A percentile compares a stretch with the other conserved stretches of the same genome.
These are phyloP conservation scores for Callithrix jacchus DNA, from an alignment of 2,113 vertebrate genomes.

Conservation along the genomic window DNA sequence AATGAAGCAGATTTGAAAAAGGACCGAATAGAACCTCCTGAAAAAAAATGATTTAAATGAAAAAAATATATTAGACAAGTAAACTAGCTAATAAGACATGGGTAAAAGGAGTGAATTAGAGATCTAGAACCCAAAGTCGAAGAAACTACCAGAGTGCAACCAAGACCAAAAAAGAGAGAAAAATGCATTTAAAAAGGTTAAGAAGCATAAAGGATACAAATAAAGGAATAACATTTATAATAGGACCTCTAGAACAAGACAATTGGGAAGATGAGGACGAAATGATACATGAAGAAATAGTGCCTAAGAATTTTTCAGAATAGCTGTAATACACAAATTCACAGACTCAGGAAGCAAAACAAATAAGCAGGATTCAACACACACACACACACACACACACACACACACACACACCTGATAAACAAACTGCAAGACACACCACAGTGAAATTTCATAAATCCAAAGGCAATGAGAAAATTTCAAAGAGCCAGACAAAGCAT, in stretches of 20 bases:
- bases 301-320: background rate
- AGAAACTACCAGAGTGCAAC: background rate
- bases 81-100: background rate
- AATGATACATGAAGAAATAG: constrained; percentile 8
- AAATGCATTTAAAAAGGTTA: background rate
- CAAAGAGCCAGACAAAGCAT: background rate
- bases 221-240: background rate
- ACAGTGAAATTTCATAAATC: background rate
- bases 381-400: background rate
- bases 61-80: background rate
- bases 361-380: background rate
- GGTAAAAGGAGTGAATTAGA: background rate
- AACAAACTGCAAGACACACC: background rate
- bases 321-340: background rate
- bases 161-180: background rate
- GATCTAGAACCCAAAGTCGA: background rate
- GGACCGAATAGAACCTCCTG: background rate
- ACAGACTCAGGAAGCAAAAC: background rate
- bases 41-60: background rate
- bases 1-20: background rate
- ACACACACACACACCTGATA: background rate
- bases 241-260: background rate
- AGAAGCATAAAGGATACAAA: background rate
- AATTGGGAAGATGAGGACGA: background rate
- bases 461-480: background rate